These are phyloP conservation scores for Drosophila cardini DNA, from an alignment of 1,140 invertebrate species.

Conservation along the genomic window DNA sequence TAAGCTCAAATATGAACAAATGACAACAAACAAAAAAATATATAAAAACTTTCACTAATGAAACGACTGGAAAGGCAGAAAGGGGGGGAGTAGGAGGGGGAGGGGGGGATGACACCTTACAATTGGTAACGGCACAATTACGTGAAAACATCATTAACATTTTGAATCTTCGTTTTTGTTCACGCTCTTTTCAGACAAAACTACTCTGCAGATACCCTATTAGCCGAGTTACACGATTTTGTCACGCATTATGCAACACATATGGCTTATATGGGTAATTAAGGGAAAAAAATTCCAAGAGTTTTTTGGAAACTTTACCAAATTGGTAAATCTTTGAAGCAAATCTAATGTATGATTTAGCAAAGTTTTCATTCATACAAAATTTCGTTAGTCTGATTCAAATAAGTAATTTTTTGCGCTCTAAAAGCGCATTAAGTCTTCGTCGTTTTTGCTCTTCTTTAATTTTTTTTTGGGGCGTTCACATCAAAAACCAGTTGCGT, in stretches of 20 bases:
- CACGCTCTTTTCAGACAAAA: slow-evolving; percentile 24
- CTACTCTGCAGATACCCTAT: slow-evolving; percentile 3
- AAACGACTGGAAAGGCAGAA: slow-evolving; percentile 36
- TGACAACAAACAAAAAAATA: slow-evolving; percentile 25
- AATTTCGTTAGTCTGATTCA: too few species aligned
- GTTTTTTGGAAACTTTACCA: too few species aligned
- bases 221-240: slow-evolving; percentile 4
- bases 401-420: background rate
- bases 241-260: background rate
- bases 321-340: too few species aligned
- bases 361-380: too few species aligned
- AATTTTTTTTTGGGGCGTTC: slow-evolving; percentile 37
- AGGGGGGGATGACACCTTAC: slow-evolving; percentile 31
- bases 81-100: too few species aligned
- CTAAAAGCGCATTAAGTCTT: slow-evolving; percentile 17
- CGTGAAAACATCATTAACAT: slow-evolving; percentile 66
- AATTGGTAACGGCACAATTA: slow-evolving; percentile 61
- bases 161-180: slow-evolving; percentile 35
- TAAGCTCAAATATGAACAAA: slow-evolving; percentile 55
- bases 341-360: too few species aligned
- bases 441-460: slow-evolving; percentile 21
- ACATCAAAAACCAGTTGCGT: slow-evolving; percentile 49
- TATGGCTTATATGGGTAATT: background rate
- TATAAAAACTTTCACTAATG: slow-evolving; percentile 74
- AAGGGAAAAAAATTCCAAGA: too few species aligned